These are phyloP conservation scores for Bos taurus DNA, from an alignment of 2,113 vertebrate genomes.

Conservation along the genomic window ARS-UCD2.0 NC_037350.1:25581501-25582000, in stretches of 20 bases:
- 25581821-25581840: background rate
- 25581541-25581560: too few relatives aligned
- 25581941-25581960: rapidly evolving
- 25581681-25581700: background rate
- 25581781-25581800: background rate
- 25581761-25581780: background rate
- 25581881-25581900: background rate
- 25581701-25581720: background rate
- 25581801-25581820: background rate
- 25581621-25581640: background rate
- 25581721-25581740: background rate
- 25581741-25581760: rapidly evolving
- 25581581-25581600: too few relatives aligned
- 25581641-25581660: background rate
- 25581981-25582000: background rate
- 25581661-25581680: background rate
- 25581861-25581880: too few relatives aligned
- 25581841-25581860: background rate
- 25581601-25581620: rapidly evolving
- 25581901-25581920: background rate
- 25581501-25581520: rapidly evolving
- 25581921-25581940: background rate
- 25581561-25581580: too few relatives aligned
- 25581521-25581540: rapidly evolving
- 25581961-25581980: background rate